phyloP scores from a whole-genome alignment of 2,888 invertebrate species.

The Mythimna pallens region DNA sequence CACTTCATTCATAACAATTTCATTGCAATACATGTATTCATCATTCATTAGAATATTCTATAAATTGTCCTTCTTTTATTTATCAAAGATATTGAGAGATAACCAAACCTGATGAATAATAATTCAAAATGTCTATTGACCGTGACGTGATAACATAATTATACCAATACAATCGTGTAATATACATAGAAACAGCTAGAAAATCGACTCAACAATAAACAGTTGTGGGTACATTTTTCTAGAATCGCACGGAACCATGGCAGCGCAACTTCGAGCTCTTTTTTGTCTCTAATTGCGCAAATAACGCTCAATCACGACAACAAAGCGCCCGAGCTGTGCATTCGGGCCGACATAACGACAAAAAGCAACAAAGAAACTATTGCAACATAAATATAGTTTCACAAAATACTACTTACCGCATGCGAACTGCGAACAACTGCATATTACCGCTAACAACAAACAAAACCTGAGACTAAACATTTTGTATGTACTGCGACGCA shows the following conservation, averaged over 20 bases:
- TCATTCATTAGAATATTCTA: neutral
- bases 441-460: conserved; percentile 78
- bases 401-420: conserved; percentile 77
- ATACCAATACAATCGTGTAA: neutral
- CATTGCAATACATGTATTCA: neutral
- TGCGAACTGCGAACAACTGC: conserved; percentile 72
- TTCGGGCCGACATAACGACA: conserved; percentile 66
- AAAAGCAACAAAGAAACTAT: conserved; percentile 77
- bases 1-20: conserved; percentile 21
- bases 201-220: neutral
- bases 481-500: conserved; percentile 64
- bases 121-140: conserved; percentile 24
- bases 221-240: conserved; percentile 60
- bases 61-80: neutral
- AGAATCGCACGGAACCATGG: conserved; percentile 53
- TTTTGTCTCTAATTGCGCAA: conserved; percentile 71
- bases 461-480: conserved; percentile 81
- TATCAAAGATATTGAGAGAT: conserved; percentile 1
- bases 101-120: conserved; percentile 21
- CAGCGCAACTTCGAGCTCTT: conserved; percentile 62
- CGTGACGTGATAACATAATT: conserved; percentile 19
- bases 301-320: conserved; percentile 67
- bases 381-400: conserved; percentile 68
- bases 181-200: neutral
- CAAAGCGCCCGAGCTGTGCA: conserved; percentile 65